Evolutionary conservation across 2,797 vertebrate genomes (phyloP).

Genomic region (Premnoplex brunnescens): DNA sequence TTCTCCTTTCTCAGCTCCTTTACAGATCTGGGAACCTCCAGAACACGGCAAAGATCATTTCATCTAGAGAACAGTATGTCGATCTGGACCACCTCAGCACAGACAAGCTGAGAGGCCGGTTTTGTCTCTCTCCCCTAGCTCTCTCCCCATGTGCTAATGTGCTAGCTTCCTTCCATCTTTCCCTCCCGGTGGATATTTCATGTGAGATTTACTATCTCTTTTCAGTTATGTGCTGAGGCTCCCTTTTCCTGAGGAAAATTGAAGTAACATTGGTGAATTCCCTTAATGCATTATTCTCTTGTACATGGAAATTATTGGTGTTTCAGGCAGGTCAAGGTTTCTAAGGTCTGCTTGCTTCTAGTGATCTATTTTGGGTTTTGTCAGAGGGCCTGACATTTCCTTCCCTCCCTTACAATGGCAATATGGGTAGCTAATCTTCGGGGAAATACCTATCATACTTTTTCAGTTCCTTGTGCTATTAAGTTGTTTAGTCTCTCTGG

Average conservation of each 20-base stretch:
- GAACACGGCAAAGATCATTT: neutral
- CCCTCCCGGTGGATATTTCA: neutral
- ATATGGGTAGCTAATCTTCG: neutral
- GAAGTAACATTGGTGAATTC: neutral
- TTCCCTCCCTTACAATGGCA: neutral
- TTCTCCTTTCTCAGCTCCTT: neutral
- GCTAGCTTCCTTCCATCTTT: neutral
- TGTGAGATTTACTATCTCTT: constrained; percentile 7
- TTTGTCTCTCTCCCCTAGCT: neutral
- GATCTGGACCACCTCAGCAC: neutral
- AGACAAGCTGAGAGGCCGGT: neutral
- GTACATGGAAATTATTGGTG: neutral
- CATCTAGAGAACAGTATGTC: neutral
- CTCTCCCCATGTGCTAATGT: neutral
- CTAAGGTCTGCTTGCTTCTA: neutral
- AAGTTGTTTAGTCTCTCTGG: neutral
- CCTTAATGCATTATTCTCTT: neutral
- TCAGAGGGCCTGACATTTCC: neutral
- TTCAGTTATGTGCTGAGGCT: neutral
- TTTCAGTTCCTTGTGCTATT: neutral
- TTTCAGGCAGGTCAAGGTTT: neutral
- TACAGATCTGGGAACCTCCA: neutral
- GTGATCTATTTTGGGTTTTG: neutral
- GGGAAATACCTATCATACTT: neutral
- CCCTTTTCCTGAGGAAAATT: constrained; percentile 4